These are phyloP conservation scores for Equus przewalskii DNA, from an alignment of 2,113 vertebrate species.

Conservation along the genomic window DNA sequence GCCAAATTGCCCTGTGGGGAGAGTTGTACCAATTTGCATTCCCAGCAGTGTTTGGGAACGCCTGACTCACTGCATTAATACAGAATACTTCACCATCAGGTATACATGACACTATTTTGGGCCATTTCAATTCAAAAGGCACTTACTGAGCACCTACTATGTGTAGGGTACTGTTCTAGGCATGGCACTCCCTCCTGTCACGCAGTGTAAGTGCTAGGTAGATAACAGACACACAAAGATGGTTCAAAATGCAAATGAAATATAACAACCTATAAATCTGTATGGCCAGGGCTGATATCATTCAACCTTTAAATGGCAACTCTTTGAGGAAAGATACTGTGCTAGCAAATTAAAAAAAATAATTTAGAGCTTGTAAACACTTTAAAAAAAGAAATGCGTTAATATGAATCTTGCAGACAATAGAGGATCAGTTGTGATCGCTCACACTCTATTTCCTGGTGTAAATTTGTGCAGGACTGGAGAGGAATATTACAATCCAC, in stretches of 20 bases:
- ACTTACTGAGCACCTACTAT: slow-evolving; percentile 36
- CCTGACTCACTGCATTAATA: not conserved
- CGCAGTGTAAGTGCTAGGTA: not conserved
- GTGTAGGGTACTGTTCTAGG: not conserved
- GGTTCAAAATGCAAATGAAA: slow-evolving; percentile 49
- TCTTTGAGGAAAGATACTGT: slow-evolving; percentile 24
- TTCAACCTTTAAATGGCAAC: slow-evolving; percentile 32
- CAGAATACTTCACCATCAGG: not conserved
- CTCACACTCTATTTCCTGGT: slow-evolving; percentile 4
- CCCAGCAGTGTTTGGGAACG: not conserved
- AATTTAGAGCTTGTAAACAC: slow-evolving; percentile 15
- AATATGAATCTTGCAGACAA: slow-evolving; percentile 52
- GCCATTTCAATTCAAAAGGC: slow-evolving; percentile 51
- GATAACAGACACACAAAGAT: slow-evolving; percentile 4
- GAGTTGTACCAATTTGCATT: slow-evolving; percentile 27
- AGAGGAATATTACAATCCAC: slow-evolving; percentile 42
- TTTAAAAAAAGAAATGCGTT: not conserved
- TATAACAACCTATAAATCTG: not conserved
- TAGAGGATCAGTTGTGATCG: slow-evolving; percentile 4
- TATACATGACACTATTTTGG: not conserved
- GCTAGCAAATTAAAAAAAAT: slow-evolving; percentile 19
- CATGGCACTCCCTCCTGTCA: not conserved
- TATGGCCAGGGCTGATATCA: not conserved
- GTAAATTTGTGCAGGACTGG: not conserved
- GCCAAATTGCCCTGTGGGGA: slow-evolving; percentile 27